phyloP scores from a whole-genome alignment of 23 tunicate genomes.

The Trididemnum miniatum region DNA sequence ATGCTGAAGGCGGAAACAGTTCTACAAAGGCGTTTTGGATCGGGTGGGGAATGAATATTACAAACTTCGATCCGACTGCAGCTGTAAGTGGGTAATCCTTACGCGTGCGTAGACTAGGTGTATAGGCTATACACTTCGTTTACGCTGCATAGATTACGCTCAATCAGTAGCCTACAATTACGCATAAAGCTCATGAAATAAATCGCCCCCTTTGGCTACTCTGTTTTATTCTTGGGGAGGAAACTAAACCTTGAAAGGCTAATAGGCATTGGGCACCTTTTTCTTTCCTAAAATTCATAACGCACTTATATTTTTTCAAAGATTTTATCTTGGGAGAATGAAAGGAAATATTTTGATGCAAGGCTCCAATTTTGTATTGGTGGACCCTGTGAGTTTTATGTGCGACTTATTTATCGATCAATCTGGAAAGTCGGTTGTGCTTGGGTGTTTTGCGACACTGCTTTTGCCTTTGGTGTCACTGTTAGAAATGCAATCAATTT shows the following conservation, averaged over 20 bases:
- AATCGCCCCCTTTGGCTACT: too few relatives aligned
- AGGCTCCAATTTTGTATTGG: conserved; percentile 39
- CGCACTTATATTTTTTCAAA: too few relatives aligned
- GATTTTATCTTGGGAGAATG: conserved; percentile 47
- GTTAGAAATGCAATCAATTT: conserved; percentile 24
- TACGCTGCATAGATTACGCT: too few relatives aligned
- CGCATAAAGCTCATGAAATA: too few relatives aligned
- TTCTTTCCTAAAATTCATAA: too few relatives aligned
- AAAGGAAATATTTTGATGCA: conserved; percentile 41
- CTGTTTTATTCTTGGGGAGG: too few relatives aligned
- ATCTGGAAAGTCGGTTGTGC: conserved; percentile 53
- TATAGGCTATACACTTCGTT: too few relatives aligned
- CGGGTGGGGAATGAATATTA: conserved; percentile 39
- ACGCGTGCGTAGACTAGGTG: too few relatives aligned
- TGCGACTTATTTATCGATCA: conserved; percentile 42
- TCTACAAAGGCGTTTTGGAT: conserved; percentile 35
- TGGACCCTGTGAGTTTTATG: conserved; percentile 53
- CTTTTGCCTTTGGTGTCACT: conserved; percentile 30
- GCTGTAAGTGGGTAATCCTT: too few relatives aligned
- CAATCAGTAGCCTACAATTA: too few relatives aligned
- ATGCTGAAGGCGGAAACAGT: neutral
- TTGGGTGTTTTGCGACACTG: conserved; percentile 30
- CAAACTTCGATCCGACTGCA: conserved; percentile 16
- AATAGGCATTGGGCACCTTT: too few relatives aligned
- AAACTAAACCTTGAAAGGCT: too few relatives aligned